These are phyloP conservation scores for Danio jaintianensis DNA, from an alignment of 2,797 vertebrate genomes.

Conservation along the genomic window DNA sequence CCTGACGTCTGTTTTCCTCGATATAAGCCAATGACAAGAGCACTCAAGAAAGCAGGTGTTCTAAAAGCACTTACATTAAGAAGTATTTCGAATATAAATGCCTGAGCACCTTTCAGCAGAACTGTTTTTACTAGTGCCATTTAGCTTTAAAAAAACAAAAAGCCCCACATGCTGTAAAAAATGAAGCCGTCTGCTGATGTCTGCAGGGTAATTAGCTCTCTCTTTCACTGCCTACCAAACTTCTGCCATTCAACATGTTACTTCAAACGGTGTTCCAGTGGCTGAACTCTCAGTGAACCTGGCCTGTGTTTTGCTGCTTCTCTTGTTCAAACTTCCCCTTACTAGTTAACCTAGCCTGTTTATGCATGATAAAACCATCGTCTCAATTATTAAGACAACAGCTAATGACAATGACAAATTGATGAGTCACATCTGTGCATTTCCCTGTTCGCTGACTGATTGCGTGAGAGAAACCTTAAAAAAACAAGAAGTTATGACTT, in stretches of 20 bases:
- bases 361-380: neutral
- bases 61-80: slow-evolving; percentile 11
- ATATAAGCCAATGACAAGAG: neutral
- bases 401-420: neutral
- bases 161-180: neutral
- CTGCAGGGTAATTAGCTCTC: slow-evolving; percentile 54
- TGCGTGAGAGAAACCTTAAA: slow-evolving; percentile 26
- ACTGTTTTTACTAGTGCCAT: slow-evolving; percentile 8
- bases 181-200: slow-evolving; percentile 55
- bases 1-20: neutral
- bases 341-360: neutral
- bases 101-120: slow-evolving; percentile 1
- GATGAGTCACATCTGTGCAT: slow-evolving; percentile 54
- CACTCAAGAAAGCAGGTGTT: slow-evolving; percentile 5
- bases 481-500: slow-evolving; percentile 56
- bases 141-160: slow-evolving; percentile 3
- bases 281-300: slow-evolving; percentile 52
- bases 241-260: slow-evolving; percentile 27
- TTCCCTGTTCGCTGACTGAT: neutral
- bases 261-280: slow-evolving; percentile 9
- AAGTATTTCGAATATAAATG: neutral
- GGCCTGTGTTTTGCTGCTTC: slow-evolving; percentile 7
- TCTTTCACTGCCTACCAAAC: slow-evolving; percentile 47
- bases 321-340: slow-evolving; percentile 18
- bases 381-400: slow-evolving; percentile 30